phyloP scores from a whole-genome alignment of 2,113 vertebrate genomes.

The Prolemur simus region DNA sequence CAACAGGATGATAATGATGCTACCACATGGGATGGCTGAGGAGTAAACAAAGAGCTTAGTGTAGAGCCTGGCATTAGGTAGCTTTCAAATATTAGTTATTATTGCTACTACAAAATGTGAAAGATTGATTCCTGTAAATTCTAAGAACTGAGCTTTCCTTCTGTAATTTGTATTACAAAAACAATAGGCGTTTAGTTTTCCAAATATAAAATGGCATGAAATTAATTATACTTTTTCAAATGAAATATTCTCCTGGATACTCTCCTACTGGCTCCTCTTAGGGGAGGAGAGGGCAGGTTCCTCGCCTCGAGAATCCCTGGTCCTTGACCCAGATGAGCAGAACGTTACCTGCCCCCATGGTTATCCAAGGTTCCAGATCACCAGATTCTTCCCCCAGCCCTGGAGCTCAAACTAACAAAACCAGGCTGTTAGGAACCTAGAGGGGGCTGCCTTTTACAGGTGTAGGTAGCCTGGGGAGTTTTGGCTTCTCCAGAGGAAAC shows the following conservation, averaged over 20 bases:
- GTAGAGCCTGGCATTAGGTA: background rate
- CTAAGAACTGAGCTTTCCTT: background rate
- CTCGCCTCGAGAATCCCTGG: background rate
- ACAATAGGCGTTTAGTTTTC: background rate
- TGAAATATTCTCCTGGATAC: background rate
- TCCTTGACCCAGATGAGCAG: background rate
- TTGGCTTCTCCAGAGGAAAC: slow-evolving; percentile 13
- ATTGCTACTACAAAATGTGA: background rate
- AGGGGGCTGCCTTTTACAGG: background rate
- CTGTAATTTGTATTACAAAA: background rate
- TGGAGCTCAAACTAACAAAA: background rate
- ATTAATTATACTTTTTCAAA: slow-evolving; percentile 23
- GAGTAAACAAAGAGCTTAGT: background rate
- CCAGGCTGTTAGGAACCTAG: background rate
- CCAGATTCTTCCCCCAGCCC: background rate
- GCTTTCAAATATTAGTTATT: background rate
- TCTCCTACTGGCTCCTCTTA: background rate
- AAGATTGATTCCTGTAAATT: background rate
- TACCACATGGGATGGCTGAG: background rate
- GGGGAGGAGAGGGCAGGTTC: background rate
- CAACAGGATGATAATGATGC: background rate
- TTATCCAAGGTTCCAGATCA: background rate
- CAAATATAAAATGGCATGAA: slow-evolving; percentile 1
- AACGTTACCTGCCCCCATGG: background rate
- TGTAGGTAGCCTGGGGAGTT: background rate